Evolutionary conservation across 2,797 vertebrate genomes (phyloP), one percentile per base, ranked within the genome.

Genomic region (Ctenopoma kingsleyae): DNA sequence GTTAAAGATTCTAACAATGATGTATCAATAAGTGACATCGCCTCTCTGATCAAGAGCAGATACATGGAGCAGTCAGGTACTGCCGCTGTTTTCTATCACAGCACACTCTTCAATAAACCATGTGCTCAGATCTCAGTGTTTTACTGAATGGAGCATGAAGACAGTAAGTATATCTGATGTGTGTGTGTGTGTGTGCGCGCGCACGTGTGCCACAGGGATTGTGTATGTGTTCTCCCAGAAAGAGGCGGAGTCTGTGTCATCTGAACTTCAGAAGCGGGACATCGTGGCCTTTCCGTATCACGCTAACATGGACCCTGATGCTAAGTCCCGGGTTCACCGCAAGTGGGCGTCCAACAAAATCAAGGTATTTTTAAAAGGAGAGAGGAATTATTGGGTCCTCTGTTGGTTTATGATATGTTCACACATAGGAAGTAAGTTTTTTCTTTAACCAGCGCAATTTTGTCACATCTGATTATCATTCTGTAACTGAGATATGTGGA

Each of bases 171-270:
- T 30, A 6, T 6, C 27, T 7, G 23, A 23, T 27, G 23, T 58
- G 41, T 43, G 38, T 43, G 22, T 46, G 25, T 35, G 3, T 55
- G 22, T n/a, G 6, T 47, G 15, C 25, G 9, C 20, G 38, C 46
- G 15, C 23, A 17, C 27, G 41, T 20, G 3, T 16, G 79, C 67
- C 67, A 11, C 90, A 99, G 98, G 98, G 50, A 99, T 99, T 19
- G 92, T 99, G 67, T 99, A 99, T 27, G 98, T 98, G 47, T 98
- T 99, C 88, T 99, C 98, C 72, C 98, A 99, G 91, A 99, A 99
- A 86, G 98, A 99, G 61, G 95, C 97, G 13, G 97, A 99, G 74
- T 89, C 86, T 7, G 92, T 99, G 67, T 94, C 97, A 0, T 27
- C 93, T 55, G 95, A 91, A 58, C 93, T 99, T 51, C 96, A 96